Base-by-base conservation (phyloP, 1,140 invertebrate species). In the Sesamia nonagrioides region DNA sequence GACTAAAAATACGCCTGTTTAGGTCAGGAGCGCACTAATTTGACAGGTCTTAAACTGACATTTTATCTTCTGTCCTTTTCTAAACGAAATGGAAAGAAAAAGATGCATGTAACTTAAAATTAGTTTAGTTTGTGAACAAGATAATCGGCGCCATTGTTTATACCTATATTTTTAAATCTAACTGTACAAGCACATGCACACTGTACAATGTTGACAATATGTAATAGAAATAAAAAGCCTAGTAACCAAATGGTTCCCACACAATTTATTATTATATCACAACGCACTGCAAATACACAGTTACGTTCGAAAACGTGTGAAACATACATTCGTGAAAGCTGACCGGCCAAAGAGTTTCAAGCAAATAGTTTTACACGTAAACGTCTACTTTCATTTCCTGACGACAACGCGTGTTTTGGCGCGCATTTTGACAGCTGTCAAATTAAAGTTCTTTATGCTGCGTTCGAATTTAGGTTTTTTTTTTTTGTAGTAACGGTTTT, bases 251-350 rank as follows among this genome's bases (percentile, higher is more conserved):
- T 21, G 42, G 73, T 75, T 77, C 61, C 60, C 74, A 66, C 74
- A 54, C 60, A 77, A 72, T 54, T 72, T 54, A 66, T 56, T 77
- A 77, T 77, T 77, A 77, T 77, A 77, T 68, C 74, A 77, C 61
- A 17, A 27, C n/a, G 33, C 61, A 76, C 74, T 37, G 74, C 48
- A 77, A 77, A 77, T 71, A 72, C 56, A 71, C 40, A 50, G 13
- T 79, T 75, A 80, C 61, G 61, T 83, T 82, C 76, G 78, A 83
- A 85, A 83, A 85, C 84, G 84, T 85, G 84, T 85, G 84, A 85
- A 85, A 82, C 81, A 80, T 79, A 85, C 80, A 85, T 75, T 79
- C 71, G 77, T 79, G 82, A 84, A 84, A 84, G 82, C 78, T 60
- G 79, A 54, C 68, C 79, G 15, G 56, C 45, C 52, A 72, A 60